Base-by-base conservation (phyloP, 2,113 vertebrate species). In the Neomonachus schauinslandi region DNA sequence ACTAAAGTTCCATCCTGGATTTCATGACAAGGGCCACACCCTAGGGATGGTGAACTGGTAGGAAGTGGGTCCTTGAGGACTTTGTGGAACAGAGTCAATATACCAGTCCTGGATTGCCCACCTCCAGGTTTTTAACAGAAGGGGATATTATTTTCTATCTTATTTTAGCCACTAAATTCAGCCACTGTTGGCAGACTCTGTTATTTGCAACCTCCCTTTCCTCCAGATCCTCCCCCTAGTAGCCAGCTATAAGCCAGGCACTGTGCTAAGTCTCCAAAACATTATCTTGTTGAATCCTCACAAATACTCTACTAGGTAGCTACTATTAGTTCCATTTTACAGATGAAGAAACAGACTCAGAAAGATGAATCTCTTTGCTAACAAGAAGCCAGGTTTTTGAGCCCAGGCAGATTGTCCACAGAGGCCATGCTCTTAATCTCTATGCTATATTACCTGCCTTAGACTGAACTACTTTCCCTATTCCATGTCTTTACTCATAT, bases 121-220 rank as follows among this genome's bases (percentile, higher is more conserved):
- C 46, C 49, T 69, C 83, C 22, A 83, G 74, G 53, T 90, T 67
- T 82, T 71, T 69, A 90, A 90, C 85, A 69, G 12, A 61, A 86
- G 85, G 33, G n/a, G 31, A 65, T 72, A 79, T 51, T 51, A 79
- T 74, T 63, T 92, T 94, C 71, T 94, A 22, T 49, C 21, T 61
- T 88, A 79, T 92, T 91, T 94, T 83, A 89, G 92, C 12, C 65
- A 82, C 67, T 83, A 19, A 57, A 82, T 85, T 65, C 55, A 51
- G 81, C 33, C n/a, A 72, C 63, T 80, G 33, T 51, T 80, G 71
- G n/a, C 46, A 94, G 69, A 88, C 49, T 18, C 7, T 71, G 15
- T 51, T 74, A 28, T 86, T 86, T 76, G 63, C 80, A 77, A 53
- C 12, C 16, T 65, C 71, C 3, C 5, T 65, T 65, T 57, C 31